Base-by-base conservation (phyloP, 2,113 vertebrate species). In the Acanthisitta chloris region DNA sequence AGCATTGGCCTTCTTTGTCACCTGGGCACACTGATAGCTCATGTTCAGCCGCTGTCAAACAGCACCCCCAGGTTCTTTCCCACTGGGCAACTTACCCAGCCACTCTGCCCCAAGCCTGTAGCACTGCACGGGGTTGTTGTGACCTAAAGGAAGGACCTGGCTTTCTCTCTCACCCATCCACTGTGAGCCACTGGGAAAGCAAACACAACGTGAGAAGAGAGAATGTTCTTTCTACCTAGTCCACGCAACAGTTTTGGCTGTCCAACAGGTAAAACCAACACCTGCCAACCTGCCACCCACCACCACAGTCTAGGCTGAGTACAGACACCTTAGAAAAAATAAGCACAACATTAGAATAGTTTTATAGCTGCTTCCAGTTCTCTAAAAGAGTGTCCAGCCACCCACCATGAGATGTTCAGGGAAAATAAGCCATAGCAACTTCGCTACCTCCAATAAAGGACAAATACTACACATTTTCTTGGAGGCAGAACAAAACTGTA, bases 281-380 rank as follows among this genome's bases (percentile, higher is more conserved):
- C 25, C 17, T 31, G 34, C 11, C 21, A 20, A 48, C 13, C 6
- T 2, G 1, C 8, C 7, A 3, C 6, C 11, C 12, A 14, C 5
- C 1, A 0, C 12, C 3, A 4, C n/a, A 33, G 12, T 12, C 15
- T 0, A 12, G 5, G 4, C 3, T 25, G 21, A 42, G 17, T 26
- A 52, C 16, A 18, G 46, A 40, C 34, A 17, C 25, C 49, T 77
- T 73, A 46, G 23, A 51, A 86, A 29, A 9, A 59, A 46, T 14
- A 11, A 81, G 7, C 3, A 36, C 34, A 67, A n/a, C 4, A 59
- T 43, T 51, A 64, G 36, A 66, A 40, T 14, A 54, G 1, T 57
- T 85, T 81, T 40, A 65, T 12, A 58, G 14, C 4, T 74, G 19
- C 8, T 85, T 16, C 4, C 13, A 33, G 5, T 45, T 54, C 13